These are phyloP conservation scores for Deilephila porcellus DNA, from an alignment of 2,888 invertebrate species.

Conservation along the genomic window DNA sequence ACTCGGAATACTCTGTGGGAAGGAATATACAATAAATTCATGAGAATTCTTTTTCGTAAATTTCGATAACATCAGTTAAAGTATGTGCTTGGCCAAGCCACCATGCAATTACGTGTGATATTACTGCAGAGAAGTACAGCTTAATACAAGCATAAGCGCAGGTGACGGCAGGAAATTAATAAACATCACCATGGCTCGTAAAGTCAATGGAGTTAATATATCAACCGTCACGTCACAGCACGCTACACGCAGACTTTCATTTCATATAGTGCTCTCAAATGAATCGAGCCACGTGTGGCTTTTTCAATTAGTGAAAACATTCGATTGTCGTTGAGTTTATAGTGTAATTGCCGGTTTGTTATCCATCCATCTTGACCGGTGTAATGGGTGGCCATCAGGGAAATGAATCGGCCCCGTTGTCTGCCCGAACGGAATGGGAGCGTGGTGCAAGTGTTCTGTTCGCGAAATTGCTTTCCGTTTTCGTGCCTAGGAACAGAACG, in stretches of 20 bases:
- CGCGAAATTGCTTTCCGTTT: constrained; percentile 74
- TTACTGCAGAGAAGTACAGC: constrained; percentile 7
- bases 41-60: too few species aligned
- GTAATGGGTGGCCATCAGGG: constrained; percentile 81
- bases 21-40: too few species aligned
- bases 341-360: constrained; percentile 82
- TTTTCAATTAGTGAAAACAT: constrained; percentile 83
- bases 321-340: constrained; percentile 82
- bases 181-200: constrained; percentile 74
- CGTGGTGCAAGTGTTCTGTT: constrained; percentile 68
- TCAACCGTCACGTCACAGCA: constrained; percentile 74
- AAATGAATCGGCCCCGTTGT: constrained; percentile 76
- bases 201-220: constrained; percentile 80
- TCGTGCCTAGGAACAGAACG: constrained; percentile 63
- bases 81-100: not conserved
- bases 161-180: constrained; percentile 74
- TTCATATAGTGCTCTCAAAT: constrained; percentile 81
- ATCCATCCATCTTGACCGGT: constrained; percentile 81
- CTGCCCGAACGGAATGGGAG: constrained; percentile 65
- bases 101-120: not conserved
- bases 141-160: constrained; percentile 62
- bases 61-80: not conserved
- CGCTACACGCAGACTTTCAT: constrained; percentile 69
- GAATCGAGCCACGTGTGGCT: constrained; percentile 74
- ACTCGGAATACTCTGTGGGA: too few species aligned